Conservation (phyloP, 2,888 invertebrate species). For the Himalopsyche japonica region DNA sequence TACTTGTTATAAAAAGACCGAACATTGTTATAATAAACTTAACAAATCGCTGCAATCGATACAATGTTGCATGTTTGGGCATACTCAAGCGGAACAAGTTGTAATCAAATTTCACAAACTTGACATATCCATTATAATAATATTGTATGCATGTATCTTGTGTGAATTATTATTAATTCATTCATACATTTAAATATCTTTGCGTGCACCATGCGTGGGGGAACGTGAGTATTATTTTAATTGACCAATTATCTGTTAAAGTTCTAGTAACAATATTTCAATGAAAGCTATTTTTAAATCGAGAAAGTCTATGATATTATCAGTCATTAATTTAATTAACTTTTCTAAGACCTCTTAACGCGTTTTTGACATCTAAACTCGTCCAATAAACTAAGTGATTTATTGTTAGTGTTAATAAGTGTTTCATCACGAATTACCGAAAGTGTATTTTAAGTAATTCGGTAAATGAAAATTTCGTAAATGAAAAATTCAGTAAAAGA, state of each 20-base stretch:
- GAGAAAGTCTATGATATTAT: too few relatives aligned
- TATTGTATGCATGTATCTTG: neutral
- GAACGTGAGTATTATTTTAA: neutral
- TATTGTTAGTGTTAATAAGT: too few relatives aligned
- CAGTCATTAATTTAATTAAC: too few relatives aligned
- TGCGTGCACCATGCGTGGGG: neutral
- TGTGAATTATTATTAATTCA: neutral
- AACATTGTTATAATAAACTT: neutral
- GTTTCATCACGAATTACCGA: too few relatives aligned
- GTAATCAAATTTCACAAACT: neutral
- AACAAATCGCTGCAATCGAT: neutral
- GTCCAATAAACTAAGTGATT: too few relatives aligned
- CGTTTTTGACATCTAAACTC: too few relatives aligned
- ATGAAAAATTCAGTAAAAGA: too few relatives aligned
- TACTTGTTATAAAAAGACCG: neutral
- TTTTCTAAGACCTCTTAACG: too few relatives aligned
- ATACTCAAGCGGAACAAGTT: neutral
- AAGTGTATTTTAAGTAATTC: too few relatives aligned
- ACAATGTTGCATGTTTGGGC: neutral
- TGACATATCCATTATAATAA: neutral
- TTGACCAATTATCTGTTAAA: neutral
- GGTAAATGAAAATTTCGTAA: too few relatives aligned
- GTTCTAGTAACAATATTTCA: too few relatives aligned
- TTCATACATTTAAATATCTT: neutral
- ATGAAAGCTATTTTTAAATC: too few relatives aligned